These are phyloP conservation scores for Drosophila algonquin DNA, from an alignment of 2,888 invertebrate species.

Conservation along the genomic window DNA sequence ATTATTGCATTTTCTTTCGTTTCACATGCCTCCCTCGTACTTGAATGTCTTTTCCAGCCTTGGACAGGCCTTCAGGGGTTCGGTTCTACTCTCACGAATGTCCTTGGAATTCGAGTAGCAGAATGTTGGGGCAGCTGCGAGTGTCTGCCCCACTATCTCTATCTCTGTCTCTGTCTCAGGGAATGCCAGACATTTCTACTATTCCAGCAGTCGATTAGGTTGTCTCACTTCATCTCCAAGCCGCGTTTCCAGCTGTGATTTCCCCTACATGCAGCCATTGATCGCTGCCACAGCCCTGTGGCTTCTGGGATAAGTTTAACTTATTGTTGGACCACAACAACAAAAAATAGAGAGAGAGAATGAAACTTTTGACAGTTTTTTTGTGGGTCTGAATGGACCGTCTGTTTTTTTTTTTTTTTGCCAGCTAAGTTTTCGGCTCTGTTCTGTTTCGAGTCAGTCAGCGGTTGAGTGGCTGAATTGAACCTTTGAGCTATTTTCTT, in stretches of 20 bases:
- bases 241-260: conserved; percentile 7
- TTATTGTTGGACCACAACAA: conserved; percentile 57
- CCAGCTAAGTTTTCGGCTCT: conserved; percentile 49
- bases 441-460: conserved; percentile 43
- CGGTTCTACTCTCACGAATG: neutral
- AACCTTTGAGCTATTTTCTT: conserved; percentile 62
- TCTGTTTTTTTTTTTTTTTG: conserved; percentile 35
- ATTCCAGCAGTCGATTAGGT: conserved; percentile 43
- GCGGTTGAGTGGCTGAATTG: conserved; percentile 45
- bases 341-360: conserved; percentile 4
- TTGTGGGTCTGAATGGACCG: conserved; percentile 13
- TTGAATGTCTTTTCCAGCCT: no score
- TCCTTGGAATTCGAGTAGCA: neutral
- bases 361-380: conserved; percentile 64
- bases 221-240: conserved; percentile 31
- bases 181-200: conserved; percentile 30
- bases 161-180: neutral
- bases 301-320: conserved; percentile 58
- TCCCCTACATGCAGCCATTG: neutral
- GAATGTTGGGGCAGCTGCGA: neutral
- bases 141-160: neutral
- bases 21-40: no score
- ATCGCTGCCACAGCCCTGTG: conserved; percentile 45
- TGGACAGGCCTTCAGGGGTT: neutral
- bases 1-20: neutral